Conservation (phyloP, 2,888 invertebrate genomes). For the Rutpela maculata region DNA sequence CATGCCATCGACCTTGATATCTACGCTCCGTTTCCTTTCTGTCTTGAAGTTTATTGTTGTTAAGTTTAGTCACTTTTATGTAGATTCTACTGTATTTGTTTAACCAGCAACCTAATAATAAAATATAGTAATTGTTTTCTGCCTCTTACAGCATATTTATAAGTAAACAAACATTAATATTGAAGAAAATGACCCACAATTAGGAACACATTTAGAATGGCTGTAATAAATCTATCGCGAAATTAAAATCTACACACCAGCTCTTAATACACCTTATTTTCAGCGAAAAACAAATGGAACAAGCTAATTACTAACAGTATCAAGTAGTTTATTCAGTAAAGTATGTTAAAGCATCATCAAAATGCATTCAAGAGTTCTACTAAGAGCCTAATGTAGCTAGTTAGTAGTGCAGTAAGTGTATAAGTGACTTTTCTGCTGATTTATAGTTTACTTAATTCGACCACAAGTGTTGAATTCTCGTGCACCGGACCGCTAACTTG, state of each 20-base stretch:
- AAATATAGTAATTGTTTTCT: no score
- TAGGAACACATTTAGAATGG: no score
- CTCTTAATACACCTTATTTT: background rate
- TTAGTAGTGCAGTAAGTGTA: slow-evolving; percentile 29
- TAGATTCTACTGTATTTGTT: no score
- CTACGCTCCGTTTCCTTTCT: no score
- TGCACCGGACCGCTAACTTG: slow-evolving; percentile 54
- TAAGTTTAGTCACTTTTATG: no score
- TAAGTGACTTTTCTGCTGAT: slow-evolving; percentile 53
- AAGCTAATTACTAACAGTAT: slow-evolving; percentile 1
- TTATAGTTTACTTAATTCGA: slow-evolving; percentile 62
- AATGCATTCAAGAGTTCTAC: slow-evolving; percentile 15
- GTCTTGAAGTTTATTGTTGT: no score
- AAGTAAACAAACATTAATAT: no score
- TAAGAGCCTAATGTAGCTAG: slow-evolving; percentile 17
- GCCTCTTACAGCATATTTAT: no score
- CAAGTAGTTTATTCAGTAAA: background rate
- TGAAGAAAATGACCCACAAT: no score
- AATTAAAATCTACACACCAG: background rate
- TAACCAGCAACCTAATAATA: no score
- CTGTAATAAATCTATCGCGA: background rate
- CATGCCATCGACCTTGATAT: no score
- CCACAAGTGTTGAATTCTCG: slow-evolving; percentile 48
- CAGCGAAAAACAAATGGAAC: background rate
- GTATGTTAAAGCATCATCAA: slow-evolving; percentile 1